Evolutionary conservation across 2,797 vertebrate species (phyloP).

Genomic region (Lepilemur ruficaudatus): DNA sequence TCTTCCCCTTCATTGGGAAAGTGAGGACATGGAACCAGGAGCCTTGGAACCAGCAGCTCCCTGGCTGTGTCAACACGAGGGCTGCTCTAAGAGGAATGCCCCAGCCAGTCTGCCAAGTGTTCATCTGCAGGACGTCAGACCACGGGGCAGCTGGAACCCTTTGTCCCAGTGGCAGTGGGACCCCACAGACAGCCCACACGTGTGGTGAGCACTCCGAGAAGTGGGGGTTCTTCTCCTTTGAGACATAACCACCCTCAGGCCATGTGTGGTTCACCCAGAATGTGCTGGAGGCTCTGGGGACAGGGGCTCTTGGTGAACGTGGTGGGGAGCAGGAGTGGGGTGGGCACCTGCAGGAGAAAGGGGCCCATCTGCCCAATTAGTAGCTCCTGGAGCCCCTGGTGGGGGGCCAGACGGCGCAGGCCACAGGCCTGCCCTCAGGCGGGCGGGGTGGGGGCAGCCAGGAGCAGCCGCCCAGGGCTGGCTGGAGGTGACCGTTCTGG

Average conservation of each 20-base stretch:
- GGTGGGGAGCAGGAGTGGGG: not conserved
- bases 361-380: not conserved
- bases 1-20: not conserved
- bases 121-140: not conserved
- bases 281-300: not conserved
- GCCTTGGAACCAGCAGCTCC: not conserved
- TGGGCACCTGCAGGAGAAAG: not conserved
- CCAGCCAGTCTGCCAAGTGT: too few species aligned
- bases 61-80: fast-evolving
- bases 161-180: not conserved
- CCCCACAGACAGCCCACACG: fast-evolving
- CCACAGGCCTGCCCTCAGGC: not conserved
- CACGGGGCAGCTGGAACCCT: too few species aligned
- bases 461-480: not conserved
- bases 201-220: fast-evolving
- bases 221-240: fast-evolving
- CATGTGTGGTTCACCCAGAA: not conserved
- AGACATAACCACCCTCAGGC: too few species aligned
- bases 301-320: not conserved
- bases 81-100: fast-evolving
- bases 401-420: too few species aligned
- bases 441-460: not conserved
- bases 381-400: not conserved
- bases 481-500: not conserved
- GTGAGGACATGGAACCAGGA: too few species aligned